Evolutionary conservation across 2,888 invertebrate species (phyloP), one percentile per base, ranked within the genome.

Genomic region (Harpalus rufipes): DNA sequence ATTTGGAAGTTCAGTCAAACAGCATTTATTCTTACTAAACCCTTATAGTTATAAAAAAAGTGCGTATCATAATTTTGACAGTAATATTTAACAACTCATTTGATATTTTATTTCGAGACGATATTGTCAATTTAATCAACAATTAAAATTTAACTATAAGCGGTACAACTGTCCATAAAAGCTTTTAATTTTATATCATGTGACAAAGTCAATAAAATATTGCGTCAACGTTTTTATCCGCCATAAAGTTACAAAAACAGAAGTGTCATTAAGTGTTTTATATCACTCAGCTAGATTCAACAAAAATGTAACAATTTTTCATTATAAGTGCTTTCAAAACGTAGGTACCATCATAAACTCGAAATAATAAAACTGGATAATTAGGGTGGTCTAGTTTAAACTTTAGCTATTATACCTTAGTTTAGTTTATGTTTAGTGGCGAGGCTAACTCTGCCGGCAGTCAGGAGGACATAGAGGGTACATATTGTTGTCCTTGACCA

Each of bases 401-500:
- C 32, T 32, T 32, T 4, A 32, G 32, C 5, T 32, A 32, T 32
- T 32, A 32, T 32, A 59, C n/a, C 14, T 18, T 59, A 16, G 59
- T 16, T 4, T 59, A 18, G 10, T 63, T 63, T 12, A 25, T 63
- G 78, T 78, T 78, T 21, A 25, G 56, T 78, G 76, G 39, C 1
- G 5, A 41, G 12, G 41, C 21, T 78, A 32, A 56, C 56, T 56
- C 8, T 58, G 25, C 58, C 16, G 51, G 58, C 58, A 14, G 41
- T 51, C 72, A 72, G 56, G 58, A 18, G n/a, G 25, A 16, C 32
- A 32, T 6, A 78, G 18, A 14, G 16, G 25, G 78, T 51, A 58
- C 56, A 32, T 56, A 14, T 18, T 74, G 51, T 44, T 10, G 56
- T n/a, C 58, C 16, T 58, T 56, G 10, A 14, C 78, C 78, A 78